Conservation (phyloP, 2,797 vertebrate genomes). For the Neosalanx taihuensis region DNA sequence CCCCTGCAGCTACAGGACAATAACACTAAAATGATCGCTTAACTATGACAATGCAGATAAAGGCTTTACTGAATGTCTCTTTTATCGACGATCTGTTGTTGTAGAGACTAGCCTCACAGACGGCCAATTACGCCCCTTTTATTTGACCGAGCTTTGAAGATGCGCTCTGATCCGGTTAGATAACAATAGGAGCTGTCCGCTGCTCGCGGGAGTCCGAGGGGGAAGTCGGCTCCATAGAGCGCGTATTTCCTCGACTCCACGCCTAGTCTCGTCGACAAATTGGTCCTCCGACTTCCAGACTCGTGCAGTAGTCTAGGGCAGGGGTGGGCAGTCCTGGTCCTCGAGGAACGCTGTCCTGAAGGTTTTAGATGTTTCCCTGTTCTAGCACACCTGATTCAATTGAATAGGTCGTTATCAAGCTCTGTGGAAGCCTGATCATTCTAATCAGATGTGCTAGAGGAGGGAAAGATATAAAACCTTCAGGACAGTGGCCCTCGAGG, state of each 20-base stretch:
- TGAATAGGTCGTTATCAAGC: too few relatives aligned
- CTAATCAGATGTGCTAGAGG: too few relatives aligned
- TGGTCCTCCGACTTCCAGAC: background rate
- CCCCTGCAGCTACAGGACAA: slow-evolving; percentile 45
- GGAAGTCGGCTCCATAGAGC: slow-evolving; percentile 61
- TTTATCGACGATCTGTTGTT: slow-evolving; percentile 64
- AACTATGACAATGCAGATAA: slow-evolving; percentile 68
- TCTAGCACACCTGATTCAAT: too few relatives aligned
- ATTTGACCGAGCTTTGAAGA: slow-evolving; percentile 67
- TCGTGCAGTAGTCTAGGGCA: background rate
- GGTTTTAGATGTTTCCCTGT: too few relatives aligned
- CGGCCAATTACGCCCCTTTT: slow-evolving; percentile 49
- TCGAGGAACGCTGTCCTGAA: too few relatives aligned
- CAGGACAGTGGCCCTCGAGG: too few relatives aligned
- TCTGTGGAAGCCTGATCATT: too few relatives aligned
- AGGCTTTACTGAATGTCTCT: slow-evolving; percentile 55
- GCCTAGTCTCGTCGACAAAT: background rate
- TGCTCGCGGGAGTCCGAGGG: slow-evolving; percentile 15
- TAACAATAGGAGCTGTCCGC: slow-evolving; percentile 55
- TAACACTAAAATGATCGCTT: slow-evolving; percentile 63
- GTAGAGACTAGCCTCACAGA: slow-evolving; percentile 47
- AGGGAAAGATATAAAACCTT: too few relatives aligned
- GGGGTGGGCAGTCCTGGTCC: too few relatives aligned
- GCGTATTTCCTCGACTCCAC: slow-evolving; percentile 64
- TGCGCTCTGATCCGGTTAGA: slow-evolving; percentile 54